phyloP scores from a whole-genome alignment of 2,797 vertebrate genomes.

The Siniperca undulata region DNA sequence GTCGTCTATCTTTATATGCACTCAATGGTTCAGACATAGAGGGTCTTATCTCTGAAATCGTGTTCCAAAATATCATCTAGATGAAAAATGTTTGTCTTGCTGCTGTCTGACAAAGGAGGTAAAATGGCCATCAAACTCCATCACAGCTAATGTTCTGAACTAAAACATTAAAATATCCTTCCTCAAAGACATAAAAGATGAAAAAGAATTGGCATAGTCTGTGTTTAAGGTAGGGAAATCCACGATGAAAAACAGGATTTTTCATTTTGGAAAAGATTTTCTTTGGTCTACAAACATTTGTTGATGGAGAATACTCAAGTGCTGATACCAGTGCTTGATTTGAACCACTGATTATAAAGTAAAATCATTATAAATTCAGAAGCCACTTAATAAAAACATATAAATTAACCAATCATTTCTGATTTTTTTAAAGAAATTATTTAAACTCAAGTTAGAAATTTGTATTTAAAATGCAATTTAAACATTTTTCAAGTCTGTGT shows the following conservation, averaged over 20 bases:
- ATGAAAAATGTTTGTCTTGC: conserved; percentile 27
- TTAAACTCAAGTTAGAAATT: no score
- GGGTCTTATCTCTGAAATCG: conserved; percentile 43
- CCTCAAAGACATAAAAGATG: conserved; percentile 18
- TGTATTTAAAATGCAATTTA: no score
- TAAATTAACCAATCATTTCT: no score
- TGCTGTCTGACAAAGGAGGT: conserved; percentile 26
- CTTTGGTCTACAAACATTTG: conserved; percentile 24
- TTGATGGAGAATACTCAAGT: not conserved
- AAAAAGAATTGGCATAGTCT: conserved; percentile 1
- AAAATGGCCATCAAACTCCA: conserved; percentile 30
- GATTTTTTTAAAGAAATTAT: no score
- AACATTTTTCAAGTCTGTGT: no score
- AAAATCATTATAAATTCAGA: not conserved
- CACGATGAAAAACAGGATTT: not conserved
- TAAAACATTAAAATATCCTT: conserved; percentile 23
- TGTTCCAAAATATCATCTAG: conserved; percentile 26
- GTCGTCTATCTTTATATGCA: no score
- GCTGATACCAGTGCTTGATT: not conserved
- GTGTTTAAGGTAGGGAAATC: not conserved
- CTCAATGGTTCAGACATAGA: not conserved
- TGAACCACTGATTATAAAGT: conserved; percentile 1
- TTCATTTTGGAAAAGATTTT: conserved; percentile 16
- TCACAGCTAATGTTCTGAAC: conserved; percentile 33
- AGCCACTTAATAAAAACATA: no score